Evolutionary conservation across 2,888 invertebrate species (phyloP).

Genomic region (Cyclophora punctaria): DNA sequence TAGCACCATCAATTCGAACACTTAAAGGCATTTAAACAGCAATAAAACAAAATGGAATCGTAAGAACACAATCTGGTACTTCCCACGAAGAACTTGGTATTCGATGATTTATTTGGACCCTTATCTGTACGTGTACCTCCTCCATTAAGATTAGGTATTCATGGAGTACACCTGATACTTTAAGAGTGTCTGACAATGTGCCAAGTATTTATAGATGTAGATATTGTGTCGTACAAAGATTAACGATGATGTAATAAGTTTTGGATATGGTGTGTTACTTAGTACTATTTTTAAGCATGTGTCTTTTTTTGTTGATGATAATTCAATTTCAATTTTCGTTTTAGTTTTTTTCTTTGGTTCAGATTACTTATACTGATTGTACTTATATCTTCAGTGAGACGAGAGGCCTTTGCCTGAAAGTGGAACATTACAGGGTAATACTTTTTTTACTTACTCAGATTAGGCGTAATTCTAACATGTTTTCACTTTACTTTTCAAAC

Average conservation of each 20-base stretch:
- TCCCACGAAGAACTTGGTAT: conserved; percentile 61
- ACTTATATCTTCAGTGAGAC: too few relatives aligned
- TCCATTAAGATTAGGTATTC: conserved; percentile 73
- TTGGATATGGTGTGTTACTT: too few relatives aligned
- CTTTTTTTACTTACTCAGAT: not conserved
- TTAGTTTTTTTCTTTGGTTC: not conserved
- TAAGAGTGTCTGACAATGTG: conserved; percentile 44
- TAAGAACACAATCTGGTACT: conserved; percentile 49
- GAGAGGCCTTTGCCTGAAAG: too few relatives aligned
- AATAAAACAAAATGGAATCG: conserved; percentile 15
- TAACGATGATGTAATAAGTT: too few relatives aligned
- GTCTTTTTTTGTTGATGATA: too few relatives aligned
- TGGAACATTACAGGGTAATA: too few relatives aligned
- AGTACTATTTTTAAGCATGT: too few relatives aligned
- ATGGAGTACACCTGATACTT: conserved; percentile 67
- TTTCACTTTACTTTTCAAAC: too few relatives aligned
- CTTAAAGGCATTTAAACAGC: not conserved
- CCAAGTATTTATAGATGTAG: conserved; percentile 12
- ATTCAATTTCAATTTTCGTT: too few relatives aligned
- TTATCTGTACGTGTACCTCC: conserved; percentile 51
- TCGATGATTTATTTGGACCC: conserved; percentile 64
- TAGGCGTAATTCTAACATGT: too few relatives aligned
- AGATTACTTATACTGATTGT: not conserved
- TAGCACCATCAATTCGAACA: too few relatives aligned
- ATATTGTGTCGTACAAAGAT: too few relatives aligned